Conservation (phyloP, 2,113 vertebrate species). For the Indri indri region DNA sequence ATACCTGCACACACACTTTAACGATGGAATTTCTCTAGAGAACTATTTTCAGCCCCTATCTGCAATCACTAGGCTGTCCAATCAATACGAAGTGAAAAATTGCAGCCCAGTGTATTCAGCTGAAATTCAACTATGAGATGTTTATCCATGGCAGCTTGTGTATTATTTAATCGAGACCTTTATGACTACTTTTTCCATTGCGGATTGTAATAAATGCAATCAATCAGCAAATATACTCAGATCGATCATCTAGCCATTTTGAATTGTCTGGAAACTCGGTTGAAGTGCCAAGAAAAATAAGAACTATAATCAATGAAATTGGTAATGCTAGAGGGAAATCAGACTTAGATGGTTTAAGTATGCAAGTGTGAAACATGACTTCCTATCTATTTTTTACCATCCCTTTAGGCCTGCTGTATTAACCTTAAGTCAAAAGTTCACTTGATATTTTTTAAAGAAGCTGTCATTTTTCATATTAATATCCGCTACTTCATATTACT, state of each 20-base stretch:
- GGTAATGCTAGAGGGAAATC: conserved; percentile 28
- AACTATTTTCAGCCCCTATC: conserved; percentile 59
- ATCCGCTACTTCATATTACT: conserved; percentile 30
- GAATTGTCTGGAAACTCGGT: conserved; percentile 35
- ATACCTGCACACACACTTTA: not conserved
- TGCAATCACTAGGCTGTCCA: conserved; percentile 71
- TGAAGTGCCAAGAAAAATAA: conserved; percentile 35
- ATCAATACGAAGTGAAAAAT: conserved; percentile 81
- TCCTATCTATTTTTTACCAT: not conserved
- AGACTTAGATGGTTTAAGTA: conserved; percentile 10
- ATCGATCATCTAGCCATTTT: conserved; percentile 51
- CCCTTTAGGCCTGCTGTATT: not conserved
- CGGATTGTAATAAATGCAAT: conserved; percentile 57
- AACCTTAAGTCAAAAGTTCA: conserved; percentile 60
- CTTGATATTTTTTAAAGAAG: conserved; percentile 32
- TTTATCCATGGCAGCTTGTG: conserved; percentile 43
- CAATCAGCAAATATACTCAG: conserved; percentile 62
- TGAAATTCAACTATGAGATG: conserved; percentile 75
- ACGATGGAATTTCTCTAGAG: conserved; percentile 60
- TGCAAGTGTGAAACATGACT: not conserved
- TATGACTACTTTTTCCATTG: conserved; percentile 61
- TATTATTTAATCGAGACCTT: conserved; percentile 69
- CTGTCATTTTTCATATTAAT: conserved; percentile 54
- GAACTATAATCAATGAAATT: conserved; percentile 56
- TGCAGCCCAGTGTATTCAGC: conserved; percentile 70